These are phyloP conservation scores for Microplitis demolitor DNA, from an alignment of 1,140 invertebrate species.

Conservation along the genomic window DNA sequence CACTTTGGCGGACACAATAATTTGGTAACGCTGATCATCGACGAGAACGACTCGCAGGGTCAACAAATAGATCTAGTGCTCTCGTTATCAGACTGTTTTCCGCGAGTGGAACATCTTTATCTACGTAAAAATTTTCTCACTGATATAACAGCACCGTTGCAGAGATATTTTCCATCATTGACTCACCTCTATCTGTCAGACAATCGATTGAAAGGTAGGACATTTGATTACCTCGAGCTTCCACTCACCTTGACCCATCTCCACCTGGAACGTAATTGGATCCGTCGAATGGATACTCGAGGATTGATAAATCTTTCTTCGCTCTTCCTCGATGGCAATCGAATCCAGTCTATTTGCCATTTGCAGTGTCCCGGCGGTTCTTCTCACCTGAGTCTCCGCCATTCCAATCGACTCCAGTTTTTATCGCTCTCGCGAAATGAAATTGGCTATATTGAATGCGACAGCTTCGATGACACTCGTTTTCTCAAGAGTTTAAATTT, in stretches of 20 bases:
- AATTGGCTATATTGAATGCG: slow-evolving; percentile 34
- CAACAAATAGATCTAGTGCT: slow-evolving; percentile 21
- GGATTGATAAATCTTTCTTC: slow-evolving; percentile 28
- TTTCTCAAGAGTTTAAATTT: slow-evolving; percentile 40
- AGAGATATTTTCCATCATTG: slow-evolving; percentile 38
- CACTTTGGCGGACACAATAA: slow-evolving; percentile 34
- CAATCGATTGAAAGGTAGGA: slow-evolving; percentile 39
- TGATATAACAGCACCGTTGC: slow-evolving; percentile 32
- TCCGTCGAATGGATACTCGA: slow-evolving; percentile 31
- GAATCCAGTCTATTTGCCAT: slow-evolving; percentile 40
- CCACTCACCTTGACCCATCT: slow-evolving; percentile 42
- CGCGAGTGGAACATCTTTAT: slow-evolving; percentile 39
- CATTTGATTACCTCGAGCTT: slow-evolving; percentile 36
- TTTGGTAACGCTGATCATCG: slow-evolving; percentile 40
- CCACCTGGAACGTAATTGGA: slow-evolving; percentile 45
- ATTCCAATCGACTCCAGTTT: slow-evolving; percentile 30
- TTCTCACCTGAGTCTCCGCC: slow-evolving; percentile 33
- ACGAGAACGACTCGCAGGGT: slow-evolving; percentile 39
- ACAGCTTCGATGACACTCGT: slow-evolving; percentile 39
- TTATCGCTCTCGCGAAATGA: slow-evolving; percentile 44
- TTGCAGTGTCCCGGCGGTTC: slow-evolving; percentile 30
- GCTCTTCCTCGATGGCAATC: slow-evolving; percentile 44
- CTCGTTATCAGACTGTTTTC: slow-evolving; percentile 35
- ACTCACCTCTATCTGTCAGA: slow-evolving; percentile 46
- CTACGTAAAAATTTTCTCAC: slow-evolving; percentile 37